Percentiles rank a stretch among this genome's conserved stretches.
Conservation (phyloP, 2,113 vertebrate genomes). For the Phyllopteryx taeniolatus region DNA sequence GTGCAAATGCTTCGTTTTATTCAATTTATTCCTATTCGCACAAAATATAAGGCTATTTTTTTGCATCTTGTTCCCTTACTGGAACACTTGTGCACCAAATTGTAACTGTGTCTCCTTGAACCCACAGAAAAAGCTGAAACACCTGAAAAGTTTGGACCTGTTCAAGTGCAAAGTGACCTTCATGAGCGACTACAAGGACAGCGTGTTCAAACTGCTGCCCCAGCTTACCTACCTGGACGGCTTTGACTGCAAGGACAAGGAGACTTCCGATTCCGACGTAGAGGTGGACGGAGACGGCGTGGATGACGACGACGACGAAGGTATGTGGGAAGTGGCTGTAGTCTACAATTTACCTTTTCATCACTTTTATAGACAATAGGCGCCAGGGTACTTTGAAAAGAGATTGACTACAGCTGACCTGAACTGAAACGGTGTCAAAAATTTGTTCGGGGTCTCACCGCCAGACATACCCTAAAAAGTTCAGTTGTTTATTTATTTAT, state of each 20-base stretch:
- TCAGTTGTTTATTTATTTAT: too few species aligned
- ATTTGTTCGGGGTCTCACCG: too few species aligned
- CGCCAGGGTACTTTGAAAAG: too few species aligned
- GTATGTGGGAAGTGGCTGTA: constrained; percentile 41
- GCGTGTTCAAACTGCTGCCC: constrained; percentile 86
- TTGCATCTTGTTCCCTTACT: too few species aligned
- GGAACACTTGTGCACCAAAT: neutral
- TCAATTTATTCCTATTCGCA: too few species aligned
- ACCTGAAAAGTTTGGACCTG: constrained; percentile 88
- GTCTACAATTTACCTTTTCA: neutral
- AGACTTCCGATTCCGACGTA: constrained; percentile 85
- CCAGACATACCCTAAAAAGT: too few species aligned
- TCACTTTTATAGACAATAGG: too few species aligned
- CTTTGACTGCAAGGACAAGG: constrained; percentile 82
- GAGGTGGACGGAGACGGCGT: constrained; percentile 85
- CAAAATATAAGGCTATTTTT: too few species aligned
- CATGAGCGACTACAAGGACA: constrained; percentile 88
- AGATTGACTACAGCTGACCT: too few species aligned
- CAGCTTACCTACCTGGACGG: constrained; percentile 91
- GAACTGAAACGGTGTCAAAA: too few species aligned
- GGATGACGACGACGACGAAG: constrained; percentile 85
- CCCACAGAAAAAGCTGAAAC: constrained; percentile 86
- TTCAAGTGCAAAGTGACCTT: constrained; percentile 95
- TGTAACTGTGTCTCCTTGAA: neutral
- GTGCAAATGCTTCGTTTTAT: too few species aligned